Conservation (phyloP, 1,140 invertebrate genomes). For the Fopius arisanus region DNA sequence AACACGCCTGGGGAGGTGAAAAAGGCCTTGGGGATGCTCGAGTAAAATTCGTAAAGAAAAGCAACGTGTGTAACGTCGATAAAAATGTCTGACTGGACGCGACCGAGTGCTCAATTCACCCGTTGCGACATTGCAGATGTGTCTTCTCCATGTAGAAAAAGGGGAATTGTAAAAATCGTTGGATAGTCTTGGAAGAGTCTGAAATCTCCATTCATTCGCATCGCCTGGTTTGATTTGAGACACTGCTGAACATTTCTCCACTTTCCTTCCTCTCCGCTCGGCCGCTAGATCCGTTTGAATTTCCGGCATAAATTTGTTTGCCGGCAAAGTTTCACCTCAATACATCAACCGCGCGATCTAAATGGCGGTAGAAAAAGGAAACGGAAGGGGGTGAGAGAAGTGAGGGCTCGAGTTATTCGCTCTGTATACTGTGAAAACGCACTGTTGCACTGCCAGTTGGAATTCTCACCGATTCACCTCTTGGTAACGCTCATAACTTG, state of each 20-base stretch:
- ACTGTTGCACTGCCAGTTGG: slow-evolving; percentile 35
- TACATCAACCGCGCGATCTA: slow-evolving; percentile 50
- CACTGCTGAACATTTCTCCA: slow-evolving; percentile 32
- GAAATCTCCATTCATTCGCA: slow-evolving; percentile 5
- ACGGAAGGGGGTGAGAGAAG: not conserved
- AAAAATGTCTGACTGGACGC: not conserved
- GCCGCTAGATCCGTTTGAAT: slow-evolving; percentile 51
- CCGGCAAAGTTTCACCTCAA: slow-evolving; percentile 57
- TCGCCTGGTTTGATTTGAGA: slow-evolving; percentile 11
- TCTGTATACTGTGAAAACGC: not conserved
- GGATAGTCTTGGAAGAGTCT: no score
- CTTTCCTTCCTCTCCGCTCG: slow-evolving; percentile 45
- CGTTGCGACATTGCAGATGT: not conserved
- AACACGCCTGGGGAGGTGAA: not conserved
- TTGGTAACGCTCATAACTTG: slow-evolving; percentile 55
- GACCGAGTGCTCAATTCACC: not conserved
- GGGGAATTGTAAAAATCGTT: no score
- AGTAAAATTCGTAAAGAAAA: slow-evolving; percentile 7
- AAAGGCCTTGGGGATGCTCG: not conserved
- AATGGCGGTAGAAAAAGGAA: slow-evolving; percentile 4
- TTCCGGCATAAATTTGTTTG: slow-evolving; percentile 62
- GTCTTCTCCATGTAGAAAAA: not conserved
- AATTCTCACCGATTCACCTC: slow-evolving; percentile 54
- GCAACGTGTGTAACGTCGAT: not conserved
- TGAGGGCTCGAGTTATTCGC: not conserved